A percentile compares a stretch with the other conserved stretches of the same genome.
phyloP scores from a whole-genome alignment of 2,113 vertebrate species.

The Elanus axillaris region DNA sequence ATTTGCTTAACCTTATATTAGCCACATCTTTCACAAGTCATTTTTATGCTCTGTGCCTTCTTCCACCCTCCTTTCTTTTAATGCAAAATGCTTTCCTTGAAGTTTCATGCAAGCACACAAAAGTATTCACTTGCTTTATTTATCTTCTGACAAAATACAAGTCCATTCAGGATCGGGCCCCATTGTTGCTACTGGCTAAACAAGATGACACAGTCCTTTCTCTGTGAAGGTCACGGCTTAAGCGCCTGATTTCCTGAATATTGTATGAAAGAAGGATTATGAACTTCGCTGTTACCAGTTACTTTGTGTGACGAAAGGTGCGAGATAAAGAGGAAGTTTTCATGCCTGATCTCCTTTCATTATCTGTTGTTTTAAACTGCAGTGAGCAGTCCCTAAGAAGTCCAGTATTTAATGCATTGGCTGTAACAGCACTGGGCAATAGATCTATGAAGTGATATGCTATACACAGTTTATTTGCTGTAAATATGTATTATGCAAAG shows the following conservation, averaged over 20 bases:
- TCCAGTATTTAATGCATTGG: background rate
- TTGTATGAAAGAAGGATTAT: conserved; percentile 16
- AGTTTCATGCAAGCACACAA: background rate
- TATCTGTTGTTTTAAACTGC: conserved; percentile 10
- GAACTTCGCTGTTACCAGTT: conserved; percentile 25
- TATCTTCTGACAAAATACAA: background rate
- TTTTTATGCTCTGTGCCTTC: background rate
- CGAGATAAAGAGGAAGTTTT: conserved; percentile 32
- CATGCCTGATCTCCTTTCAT: conserved; percentile 11
- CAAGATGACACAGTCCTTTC: background rate
- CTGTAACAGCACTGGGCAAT: background rate
- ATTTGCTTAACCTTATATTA: background rate
- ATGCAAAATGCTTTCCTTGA: background rate
- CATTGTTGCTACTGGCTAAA: background rate
- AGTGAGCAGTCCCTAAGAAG: background rate
- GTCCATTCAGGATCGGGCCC: background rate
- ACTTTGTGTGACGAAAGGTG: background rate
- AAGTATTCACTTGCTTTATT: background rate
- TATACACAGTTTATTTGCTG: conserved; percentile 1
- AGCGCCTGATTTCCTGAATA: conserved; percentile 20
- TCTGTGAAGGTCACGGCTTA: conserved; percentile 21
- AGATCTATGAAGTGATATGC: conserved; percentile 21
- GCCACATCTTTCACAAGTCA: background rate
- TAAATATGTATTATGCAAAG: conserved; percentile 36
- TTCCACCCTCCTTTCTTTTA: background rate